A percentile compares a stretch with the other conserved stretches of the same genome.
Conservation (phyloP, 2,113 vertebrate species). For the Rousettus leschenaultii region DNA sequence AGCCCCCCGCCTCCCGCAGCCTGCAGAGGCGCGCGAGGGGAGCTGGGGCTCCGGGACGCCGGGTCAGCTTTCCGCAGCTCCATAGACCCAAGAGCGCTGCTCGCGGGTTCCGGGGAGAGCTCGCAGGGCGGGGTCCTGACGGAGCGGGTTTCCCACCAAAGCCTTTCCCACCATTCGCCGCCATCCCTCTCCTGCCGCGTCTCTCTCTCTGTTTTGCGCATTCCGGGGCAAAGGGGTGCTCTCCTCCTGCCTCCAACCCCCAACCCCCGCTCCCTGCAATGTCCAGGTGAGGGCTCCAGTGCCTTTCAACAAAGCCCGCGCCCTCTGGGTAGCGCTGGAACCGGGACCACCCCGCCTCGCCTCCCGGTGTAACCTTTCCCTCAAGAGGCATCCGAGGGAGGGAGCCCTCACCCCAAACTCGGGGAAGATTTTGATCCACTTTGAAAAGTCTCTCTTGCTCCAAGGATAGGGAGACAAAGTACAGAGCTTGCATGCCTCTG, state of each 20-base stretch:
- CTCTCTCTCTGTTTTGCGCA: not conserved
- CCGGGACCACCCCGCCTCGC: accelerated
- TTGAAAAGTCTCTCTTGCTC: conserved; percentile 29
- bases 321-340: not conserved
- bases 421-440: conserved; percentile 29
- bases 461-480: not conserved
- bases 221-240: not conserved
- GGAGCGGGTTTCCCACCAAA: not conserved
- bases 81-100: not conserved
- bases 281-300: conserved; percentile 60
- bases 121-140: not conserved
- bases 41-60: not conserved
- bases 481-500: not conserved
- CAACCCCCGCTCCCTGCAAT: not conserved
- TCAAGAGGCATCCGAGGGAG: not conserved
- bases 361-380: not conserved
- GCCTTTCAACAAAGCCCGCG: not conserved
- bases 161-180: not conserved
- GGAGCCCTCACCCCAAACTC: conserved; percentile 43
- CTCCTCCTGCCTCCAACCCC: not conserved
- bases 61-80: not conserved
- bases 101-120: not conserved
- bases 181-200: not conserved
- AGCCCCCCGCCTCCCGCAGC: not conserved
- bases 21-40: not conserved